Evolutionary conservation across 2,888 invertebrate species (phyloP).

Genomic region (Microctonus hyperodae): DNA sequence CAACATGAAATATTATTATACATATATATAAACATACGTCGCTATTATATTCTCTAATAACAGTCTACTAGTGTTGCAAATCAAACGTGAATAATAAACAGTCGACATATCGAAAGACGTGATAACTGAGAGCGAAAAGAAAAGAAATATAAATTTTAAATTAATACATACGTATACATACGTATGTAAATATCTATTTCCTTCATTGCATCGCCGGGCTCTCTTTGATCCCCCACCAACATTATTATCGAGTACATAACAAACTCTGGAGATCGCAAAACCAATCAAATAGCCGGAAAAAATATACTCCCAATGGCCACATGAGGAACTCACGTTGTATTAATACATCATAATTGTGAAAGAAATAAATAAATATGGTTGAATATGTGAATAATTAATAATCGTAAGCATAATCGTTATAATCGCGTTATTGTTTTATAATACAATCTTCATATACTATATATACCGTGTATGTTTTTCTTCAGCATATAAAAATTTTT

Average conservation of each 20-base stretch:
- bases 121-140: too few relatives aligned
- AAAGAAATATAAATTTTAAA: too few relatives aligned
- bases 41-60: too few relatives aligned
- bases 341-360: neutral
- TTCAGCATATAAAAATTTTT: conserved; percentile 9
- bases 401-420: conserved; percentile 10
- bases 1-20: too few relatives aligned
- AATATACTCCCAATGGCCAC: conserved; percentile 4
- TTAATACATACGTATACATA: too few relatives aligned
- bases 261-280: conserved; percentile 6
- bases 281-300: conserved; percentile 18
- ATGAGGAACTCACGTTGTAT: conserved; percentile 7
- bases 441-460: neutral
- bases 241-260: conserved; percentile 18
- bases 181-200: neutral
- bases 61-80: too few relatives aligned
- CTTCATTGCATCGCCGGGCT: neutral
- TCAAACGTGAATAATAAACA: too few relatives aligned
- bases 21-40: too few relatives aligned
- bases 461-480: conserved; percentile 2
- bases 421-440: neutral
- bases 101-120: too few relatives aligned
- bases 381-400: conserved; percentile 4
- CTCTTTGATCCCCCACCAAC: neutral
- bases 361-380: neutral